Percentiles rank a stretch among this genome's conserved stretches.
Conservation (phyloP, 1,140 invertebrate species). For the Drosophila leontia region DNA sequence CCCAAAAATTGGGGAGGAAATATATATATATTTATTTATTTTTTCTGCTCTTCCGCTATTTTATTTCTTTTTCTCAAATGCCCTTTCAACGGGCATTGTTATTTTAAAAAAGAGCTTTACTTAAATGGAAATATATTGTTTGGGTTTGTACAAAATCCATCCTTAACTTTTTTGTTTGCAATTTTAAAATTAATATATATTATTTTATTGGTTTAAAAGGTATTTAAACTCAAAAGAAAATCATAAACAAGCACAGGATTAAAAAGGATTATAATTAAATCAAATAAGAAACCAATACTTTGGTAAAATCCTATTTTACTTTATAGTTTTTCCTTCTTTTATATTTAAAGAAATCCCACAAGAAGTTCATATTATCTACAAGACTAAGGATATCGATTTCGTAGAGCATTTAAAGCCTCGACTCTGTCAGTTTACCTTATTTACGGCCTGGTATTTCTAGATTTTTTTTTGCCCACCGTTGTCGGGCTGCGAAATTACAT, state of each 20-base stretch:
- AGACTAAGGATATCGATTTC: neutral
- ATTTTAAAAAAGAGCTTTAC: neutral
- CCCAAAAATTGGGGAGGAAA: slow-evolving; percentile 45
- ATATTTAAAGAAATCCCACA: neutral
- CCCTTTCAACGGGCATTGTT: neutral
- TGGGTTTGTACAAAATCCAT: too few species aligned
- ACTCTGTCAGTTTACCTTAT: neutral
- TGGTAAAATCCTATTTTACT: neutral
- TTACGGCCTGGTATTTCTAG: slow-evolving; percentile 15
- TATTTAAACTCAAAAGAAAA: neutral
- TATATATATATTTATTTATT: slow-evolving; percentile 59
- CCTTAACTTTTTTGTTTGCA: neutral
- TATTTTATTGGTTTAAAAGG: too few species aligned
- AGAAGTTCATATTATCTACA: neutral
- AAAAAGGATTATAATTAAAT: neutral
- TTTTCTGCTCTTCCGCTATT: slow-evolving; percentile 28
- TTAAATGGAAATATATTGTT: neutral
- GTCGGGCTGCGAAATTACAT: slow-evolving; percentile 76
- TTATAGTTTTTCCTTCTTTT: neutral
- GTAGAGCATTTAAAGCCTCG: slow-evolving; percentile 5
- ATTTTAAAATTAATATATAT: too few species aligned
- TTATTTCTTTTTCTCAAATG: slow-evolving; percentile 12
- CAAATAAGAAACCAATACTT: neutral
- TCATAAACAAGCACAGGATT: neutral
- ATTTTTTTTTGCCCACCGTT: slow-evolving; percentile 24